A percentile compares a stretch with the other conserved stretches of the same genome.
Conservation (phyloP, 2,888 invertebrate species). For the Stictocephala bisonia region DNA sequence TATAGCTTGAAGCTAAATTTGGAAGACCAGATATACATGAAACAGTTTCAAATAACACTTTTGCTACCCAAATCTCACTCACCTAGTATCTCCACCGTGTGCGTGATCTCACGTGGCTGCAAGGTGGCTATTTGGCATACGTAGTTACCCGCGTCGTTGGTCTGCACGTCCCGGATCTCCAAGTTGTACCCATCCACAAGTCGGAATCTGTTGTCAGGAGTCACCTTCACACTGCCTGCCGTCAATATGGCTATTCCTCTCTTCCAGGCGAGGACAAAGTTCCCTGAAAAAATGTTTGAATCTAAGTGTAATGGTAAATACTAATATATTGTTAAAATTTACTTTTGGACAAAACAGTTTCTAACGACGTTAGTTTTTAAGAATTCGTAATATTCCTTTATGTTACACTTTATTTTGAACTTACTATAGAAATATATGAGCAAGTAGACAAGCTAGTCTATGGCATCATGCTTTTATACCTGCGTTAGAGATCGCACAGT, state of each 20-base stretch:
- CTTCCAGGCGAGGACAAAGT: constrained; percentile 74
- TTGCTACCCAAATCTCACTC: constrained; percentile 64
- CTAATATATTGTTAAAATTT: too few species aligned
- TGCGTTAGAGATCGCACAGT: too few species aligned
- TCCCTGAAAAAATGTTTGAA: too few species aligned
- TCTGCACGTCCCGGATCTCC: constrained; percentile 73
- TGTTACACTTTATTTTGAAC: too few species aligned
- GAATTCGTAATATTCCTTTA: too few species aligned
- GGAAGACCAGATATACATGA: not conserved
- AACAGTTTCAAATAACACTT: not conserved
- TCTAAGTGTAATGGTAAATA: too few species aligned
- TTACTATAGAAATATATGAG: too few species aligned
- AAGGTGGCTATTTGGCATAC: constrained; percentile 76
- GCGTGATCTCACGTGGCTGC: constrained; percentile 73
- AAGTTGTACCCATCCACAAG: constrained; percentile 73
- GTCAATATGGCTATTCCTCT: constrained; percentile 74
- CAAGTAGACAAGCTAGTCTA: too few species aligned
- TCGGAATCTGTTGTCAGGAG: constrained; percentile 72
- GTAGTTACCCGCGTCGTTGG: constrained; percentile 76
- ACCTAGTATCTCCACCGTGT: constrained; percentile 76
- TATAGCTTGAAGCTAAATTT: too few species aligned
- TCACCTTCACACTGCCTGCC: constrained; percentile 73
- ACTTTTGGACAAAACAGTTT: too few species aligned
- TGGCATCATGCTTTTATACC: too few species aligned
- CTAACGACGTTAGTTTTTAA: too few species aligned